These are phyloP conservation scores for Chelon labrosus DNA, from an alignment of 2,797 vertebrate species.

Conservation along the genomic window DNA sequence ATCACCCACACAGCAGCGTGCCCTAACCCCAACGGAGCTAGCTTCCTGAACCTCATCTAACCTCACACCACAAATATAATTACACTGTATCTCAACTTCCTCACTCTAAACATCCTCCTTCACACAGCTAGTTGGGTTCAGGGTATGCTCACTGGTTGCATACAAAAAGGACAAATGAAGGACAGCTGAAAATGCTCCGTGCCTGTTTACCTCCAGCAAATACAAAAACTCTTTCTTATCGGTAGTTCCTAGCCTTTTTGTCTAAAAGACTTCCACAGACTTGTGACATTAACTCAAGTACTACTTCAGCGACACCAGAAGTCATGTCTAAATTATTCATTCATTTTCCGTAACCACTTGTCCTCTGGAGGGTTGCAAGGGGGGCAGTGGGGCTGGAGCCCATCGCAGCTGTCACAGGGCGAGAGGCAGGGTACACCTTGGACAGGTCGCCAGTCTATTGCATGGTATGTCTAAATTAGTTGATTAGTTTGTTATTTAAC, in stretches of 20 bases:
- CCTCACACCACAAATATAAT: conserved; percentile 64
- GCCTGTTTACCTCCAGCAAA: neutral
- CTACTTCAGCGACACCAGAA: too few species aligned
- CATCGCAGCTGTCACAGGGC: too few species aligned
- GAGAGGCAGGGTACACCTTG: too few species aligned
- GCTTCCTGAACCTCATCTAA: conserved; percentile 61
- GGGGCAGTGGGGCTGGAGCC: too few species aligned
- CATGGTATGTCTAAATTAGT: too few species aligned
- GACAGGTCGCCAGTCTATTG: too few species aligned
- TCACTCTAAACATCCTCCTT: conserved; percentile 44
- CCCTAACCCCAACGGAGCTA: conserved; percentile 30
- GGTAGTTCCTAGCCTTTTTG: neutral
- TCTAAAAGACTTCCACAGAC: too few species aligned
- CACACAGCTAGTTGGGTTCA: conserved; percentile 11
- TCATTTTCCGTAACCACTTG: too few species aligned
- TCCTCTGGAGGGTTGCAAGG: too few species aligned
- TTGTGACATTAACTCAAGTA: too few species aligned
- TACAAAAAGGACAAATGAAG: conserved; percentile 29
- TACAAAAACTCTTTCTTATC: neutral
- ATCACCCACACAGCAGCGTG: conserved; percentile 43
- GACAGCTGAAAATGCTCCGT: neutral
- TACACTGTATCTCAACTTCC: conserved; percentile 47
- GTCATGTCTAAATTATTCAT: too few species aligned
- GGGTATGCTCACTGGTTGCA: neutral
- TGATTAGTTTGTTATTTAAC: too few species aligned